Evolutionary conservation across 2,113 vertebrate genomes (phyloP).

Genomic region (Callospermophilus lateralis): DNA sequence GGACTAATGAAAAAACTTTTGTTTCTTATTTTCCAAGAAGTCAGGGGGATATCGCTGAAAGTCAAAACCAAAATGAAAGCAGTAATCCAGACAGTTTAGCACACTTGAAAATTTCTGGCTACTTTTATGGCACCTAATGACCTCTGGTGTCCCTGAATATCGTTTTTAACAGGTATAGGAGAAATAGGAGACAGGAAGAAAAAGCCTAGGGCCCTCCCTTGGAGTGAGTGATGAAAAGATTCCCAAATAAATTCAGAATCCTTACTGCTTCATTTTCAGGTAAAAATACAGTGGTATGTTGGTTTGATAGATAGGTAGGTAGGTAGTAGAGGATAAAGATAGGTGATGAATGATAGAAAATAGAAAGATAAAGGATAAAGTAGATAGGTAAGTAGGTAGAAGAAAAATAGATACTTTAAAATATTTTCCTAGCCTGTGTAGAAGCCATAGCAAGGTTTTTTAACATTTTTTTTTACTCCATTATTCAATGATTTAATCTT

Average conservation of each 20-base stretch:
- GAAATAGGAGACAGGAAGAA: background rate
- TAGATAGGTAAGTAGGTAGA: background rate
- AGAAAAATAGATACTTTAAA: background rate
- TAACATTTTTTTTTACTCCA: conserved; percentile 10
- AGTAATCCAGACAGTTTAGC: background rate
- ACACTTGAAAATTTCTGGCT: background rate
- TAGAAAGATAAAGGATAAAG: background rate
- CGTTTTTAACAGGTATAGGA: background rate
- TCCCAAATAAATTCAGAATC: background rate
- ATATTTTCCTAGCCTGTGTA: background rate
- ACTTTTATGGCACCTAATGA: conserved; percentile 23
- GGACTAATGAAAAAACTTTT: background rate
- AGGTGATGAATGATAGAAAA: background rate
- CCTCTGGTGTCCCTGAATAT: background rate
- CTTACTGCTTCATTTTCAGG: background rate
- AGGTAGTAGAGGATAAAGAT: background rate
- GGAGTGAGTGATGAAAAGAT: background rate
- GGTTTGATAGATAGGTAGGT: background rate
- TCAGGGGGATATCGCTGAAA: background rate
- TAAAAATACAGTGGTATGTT: background rate
- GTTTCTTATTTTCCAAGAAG: conserved; percentile 8
- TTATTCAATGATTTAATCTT: background rate
- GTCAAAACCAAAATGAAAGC: conserved; percentile 12
- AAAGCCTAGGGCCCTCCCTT: background rate
- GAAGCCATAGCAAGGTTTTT: background rate